Conservation (phyloP, 2,888 invertebrate species). For the Antitype chi region DNA sequence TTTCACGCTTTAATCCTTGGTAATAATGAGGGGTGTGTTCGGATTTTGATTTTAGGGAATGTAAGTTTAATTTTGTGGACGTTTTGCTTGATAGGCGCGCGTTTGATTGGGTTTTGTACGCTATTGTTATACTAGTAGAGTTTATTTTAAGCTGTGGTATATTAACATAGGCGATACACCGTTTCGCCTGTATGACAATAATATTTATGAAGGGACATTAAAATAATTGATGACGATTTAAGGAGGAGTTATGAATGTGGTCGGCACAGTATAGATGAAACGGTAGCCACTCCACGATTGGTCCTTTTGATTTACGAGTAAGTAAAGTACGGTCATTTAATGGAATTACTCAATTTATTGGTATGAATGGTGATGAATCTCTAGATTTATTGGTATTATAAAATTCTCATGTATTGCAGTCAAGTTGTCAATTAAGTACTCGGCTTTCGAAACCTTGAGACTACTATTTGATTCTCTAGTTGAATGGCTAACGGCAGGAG, state of each 20-base stretch:
- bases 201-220: conserved; percentile 69
- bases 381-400: conserved; percentile 34
- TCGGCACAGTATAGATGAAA: conserved; percentile 59
- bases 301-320: conserved; percentile 43
- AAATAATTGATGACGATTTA: conserved; percentile 69
- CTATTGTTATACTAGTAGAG: neutral
- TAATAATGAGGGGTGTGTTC: conserved; percentile 38
- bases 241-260: conserved; percentile 64
- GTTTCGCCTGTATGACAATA: conserved; percentile 57
- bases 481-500: neutral
- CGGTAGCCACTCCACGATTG: conserved; percentile 59
- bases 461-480: neutral
- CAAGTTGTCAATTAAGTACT: conserved; percentile 15
- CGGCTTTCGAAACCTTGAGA: conserved; percentile 20
- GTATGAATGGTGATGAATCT: conserved; percentile 25
- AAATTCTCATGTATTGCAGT: conserved; percentile 11
- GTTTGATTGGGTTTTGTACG: conserved; percentile 15
- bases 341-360: conserved; percentile 50
- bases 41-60: conserved; percentile 36
- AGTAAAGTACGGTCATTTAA: conserved; percentile 34
- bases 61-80: conserved; percentile 36
- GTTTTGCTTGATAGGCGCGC: neutral
- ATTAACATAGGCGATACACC: conserved; percentile 28
- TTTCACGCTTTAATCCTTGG: conserved; percentile 39
- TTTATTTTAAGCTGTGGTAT: conserved; percentile 12